Conservation (phyloP, 2,797 vertebrate genomes). For the Notoglanidium macrostoma region DNA sequence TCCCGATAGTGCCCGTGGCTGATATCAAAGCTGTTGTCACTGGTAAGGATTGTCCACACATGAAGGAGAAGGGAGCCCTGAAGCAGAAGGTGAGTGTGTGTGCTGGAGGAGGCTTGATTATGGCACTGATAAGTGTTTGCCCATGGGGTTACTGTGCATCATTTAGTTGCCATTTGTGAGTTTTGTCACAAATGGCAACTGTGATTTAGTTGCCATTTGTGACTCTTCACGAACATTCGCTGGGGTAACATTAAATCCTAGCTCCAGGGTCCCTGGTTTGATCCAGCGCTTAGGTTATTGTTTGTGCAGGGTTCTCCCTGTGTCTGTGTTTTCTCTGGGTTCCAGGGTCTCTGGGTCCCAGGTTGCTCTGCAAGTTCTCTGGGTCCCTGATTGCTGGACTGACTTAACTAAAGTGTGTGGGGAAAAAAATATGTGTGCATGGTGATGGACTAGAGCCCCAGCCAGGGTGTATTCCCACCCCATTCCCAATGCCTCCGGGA, state of each 20-base stretch:
- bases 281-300: background rate
- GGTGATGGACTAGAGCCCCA: background rate
- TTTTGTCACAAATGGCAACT: background rate
- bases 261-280: slow-evolving; percentile 25
- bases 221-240: background rate
- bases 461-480: background rate
- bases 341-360: background rate
- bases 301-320: background rate
- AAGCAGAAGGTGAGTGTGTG: slow-evolving; percentile 89
- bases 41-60: slow-evolving; percentile 98
- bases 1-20: slow-evolving; percentile 91
- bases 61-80: slow-evolving; percentile 99
- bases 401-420: background rate
- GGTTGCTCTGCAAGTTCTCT: background rate
- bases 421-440: background rate
- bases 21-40: slow-evolving; percentile 99
- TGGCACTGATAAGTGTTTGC: background rate
- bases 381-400: background rate
- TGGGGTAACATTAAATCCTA: background rate
- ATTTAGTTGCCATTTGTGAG: background rate
- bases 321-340: background rate
- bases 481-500: background rate
- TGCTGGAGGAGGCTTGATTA: background rate
- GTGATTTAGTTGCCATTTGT: background rate
- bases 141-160: background rate